These are phyloP conservation scores for Pipistrellus kuhlii DNA, from an alignment of 2,797 vertebrate species.

Conservation along the genomic window DNA sequence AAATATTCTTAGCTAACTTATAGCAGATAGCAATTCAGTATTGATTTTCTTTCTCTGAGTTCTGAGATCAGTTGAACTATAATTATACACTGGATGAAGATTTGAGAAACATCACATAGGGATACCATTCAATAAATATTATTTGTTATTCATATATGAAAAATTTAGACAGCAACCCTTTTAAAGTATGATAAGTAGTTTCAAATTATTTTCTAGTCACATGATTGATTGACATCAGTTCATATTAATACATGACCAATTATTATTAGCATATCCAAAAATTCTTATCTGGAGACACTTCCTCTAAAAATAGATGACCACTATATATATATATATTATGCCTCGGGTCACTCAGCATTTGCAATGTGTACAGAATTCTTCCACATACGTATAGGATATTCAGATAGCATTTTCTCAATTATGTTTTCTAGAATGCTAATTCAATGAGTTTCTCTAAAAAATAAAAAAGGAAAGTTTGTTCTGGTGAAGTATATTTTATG, in stretches of 20 bases:
- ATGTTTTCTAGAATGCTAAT: not conserved
- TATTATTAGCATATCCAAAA: not conserved
- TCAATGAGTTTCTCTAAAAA: not conserved
- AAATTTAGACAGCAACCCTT: constrained; percentile 24
- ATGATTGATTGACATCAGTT: not conserved
- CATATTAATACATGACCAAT: not conserved
- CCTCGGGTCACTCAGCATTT: not conserved
- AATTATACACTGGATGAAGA: constrained; percentile 20
- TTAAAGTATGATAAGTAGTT: constrained; percentile 16
- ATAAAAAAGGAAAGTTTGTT: not conserved
- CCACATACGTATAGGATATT: not conserved
- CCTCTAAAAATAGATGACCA: not conserved
- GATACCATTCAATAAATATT: not conserved
- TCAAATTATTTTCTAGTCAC: constrained; percentile 14
- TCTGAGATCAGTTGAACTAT: constrained; percentile 68
- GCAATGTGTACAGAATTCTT: not conserved
- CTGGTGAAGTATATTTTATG: not conserved
- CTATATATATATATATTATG: not conserved
- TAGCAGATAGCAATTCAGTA: constrained; percentile 31
- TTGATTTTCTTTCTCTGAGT: constrained; percentile 64
- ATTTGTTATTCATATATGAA: constrained; percentile 49
- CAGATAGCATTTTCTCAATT: not conserved
- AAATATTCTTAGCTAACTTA: constrained; percentile 57
- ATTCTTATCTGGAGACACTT: not conserved
- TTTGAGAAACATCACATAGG: not conserved